Evolutionary conservation across 2,888 invertebrate species (phyloP), one percentile per base, ranked within the genome.

Genomic region (Limenitis arthemis): DNA sequence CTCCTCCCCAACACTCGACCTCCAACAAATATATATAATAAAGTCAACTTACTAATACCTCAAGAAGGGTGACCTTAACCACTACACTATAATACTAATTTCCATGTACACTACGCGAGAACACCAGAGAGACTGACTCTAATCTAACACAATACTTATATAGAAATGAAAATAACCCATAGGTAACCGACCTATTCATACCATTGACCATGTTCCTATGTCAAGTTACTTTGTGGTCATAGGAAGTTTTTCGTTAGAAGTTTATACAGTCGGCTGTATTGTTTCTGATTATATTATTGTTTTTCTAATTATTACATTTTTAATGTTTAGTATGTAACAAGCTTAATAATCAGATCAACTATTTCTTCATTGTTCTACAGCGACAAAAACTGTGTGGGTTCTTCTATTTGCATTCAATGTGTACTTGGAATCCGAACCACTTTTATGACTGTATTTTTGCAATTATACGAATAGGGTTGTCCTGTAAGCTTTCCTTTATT

Each of bases 391-490:
- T 57, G 62, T 54, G 59, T 56, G 42, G 53, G 54, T 51, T 54
- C 49, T 43, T 49, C 51, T 60, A 64, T 64, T 64, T 63, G 58
- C 64, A 63, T 64, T 64, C 61, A 64, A 64, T 64, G 57, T 51
- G 58, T 47, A 52, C 54, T 33, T 56, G 51, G 62, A 61, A 61
- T 61, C 55, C 54, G 48, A 57, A 58, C 60, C 48, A 59, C 60
- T 60, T 49, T 52, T 60, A 55, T 61, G 53, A 49, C 47, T 50
- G 55, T 55, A 56, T 60, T 56, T 56, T 53, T 50, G 52, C 54
- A 60, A 62, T 60, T 54, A 60, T 34, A 53, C 12, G 30, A 8
- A 8, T 44, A 62, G 62, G 61, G 62, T 36, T 62, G 60, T 32
- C 20, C 1, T 38, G 33, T 8, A 28, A 28, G n/a, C 36, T 51